phyloP scores from a whole-genome alignment of 2,113 vertebrate species.

The Rhabdornis inornatus region DNA sequence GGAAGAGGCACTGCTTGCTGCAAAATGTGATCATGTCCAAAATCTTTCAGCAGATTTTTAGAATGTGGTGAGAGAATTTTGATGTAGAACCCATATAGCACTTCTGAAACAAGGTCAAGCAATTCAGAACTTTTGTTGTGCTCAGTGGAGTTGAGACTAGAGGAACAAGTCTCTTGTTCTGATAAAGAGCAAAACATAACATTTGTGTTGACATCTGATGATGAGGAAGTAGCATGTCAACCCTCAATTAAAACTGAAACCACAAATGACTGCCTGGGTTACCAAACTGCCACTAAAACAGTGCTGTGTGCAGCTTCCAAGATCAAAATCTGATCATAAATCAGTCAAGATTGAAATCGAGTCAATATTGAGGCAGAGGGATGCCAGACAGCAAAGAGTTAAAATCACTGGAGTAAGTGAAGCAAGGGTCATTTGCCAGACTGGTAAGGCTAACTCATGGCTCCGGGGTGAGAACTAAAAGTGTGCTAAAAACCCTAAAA shows the following conservation, averaged over 20 bases:
- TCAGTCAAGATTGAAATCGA: background rate
- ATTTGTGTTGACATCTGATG: background rate
- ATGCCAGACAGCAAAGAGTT: background rate
- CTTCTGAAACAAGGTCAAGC: background rate
- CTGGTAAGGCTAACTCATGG: background rate
- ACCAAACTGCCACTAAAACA: background rate
- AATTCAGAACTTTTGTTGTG: background rate
- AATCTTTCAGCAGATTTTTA: background rate
- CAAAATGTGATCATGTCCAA: background rate
- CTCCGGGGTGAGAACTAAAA: background rate
- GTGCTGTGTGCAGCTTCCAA: rapidly evolving
- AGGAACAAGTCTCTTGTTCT: background rate
- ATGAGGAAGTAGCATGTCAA: background rate
- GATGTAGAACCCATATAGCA: background rate
- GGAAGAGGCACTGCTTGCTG: background rate
- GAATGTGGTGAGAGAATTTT: background rate
- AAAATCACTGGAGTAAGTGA: background rate
- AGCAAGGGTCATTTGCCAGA: background rate
- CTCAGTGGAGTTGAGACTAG: background rate
- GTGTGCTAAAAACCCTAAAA: background rate
- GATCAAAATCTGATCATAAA: background rate
- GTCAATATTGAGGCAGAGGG: background rate
- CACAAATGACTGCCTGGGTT: background rate
- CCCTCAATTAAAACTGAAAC: background rate
- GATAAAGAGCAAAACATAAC: rapidly evolving